A percentile compares a stretch with the other conserved stretches of the same genome.
Evolutionary conservation across 2,888 invertebrate genomes (phyloP).

Genomic region (Formica aserva): DNA sequence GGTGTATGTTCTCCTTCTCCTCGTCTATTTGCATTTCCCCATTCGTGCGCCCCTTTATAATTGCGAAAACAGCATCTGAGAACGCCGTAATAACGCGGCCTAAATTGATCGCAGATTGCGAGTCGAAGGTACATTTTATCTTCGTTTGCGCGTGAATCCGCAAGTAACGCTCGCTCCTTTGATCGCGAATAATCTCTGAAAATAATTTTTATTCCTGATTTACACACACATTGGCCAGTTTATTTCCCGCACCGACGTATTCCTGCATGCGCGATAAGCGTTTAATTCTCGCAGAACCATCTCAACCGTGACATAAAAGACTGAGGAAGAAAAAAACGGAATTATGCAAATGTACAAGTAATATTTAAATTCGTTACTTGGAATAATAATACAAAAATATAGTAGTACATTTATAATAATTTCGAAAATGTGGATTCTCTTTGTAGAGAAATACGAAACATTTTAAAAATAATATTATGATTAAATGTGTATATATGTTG

Average conservation of each 20-base stretch:
- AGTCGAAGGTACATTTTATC: neutral
- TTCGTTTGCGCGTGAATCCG: neutral
- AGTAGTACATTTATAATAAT: conserved; percentile 18
- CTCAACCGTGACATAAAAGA: conserved; percentile 32
- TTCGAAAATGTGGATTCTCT: neutral
- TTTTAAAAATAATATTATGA: conserved; percentile 6
- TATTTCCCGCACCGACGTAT: neutral
- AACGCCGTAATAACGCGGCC: neutral
- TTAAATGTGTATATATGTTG: neutral
- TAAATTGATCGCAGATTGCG: neutral
- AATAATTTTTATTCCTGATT: conserved; percentile 32
- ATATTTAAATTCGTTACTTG: conserved; percentile 28
- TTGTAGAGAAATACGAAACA: neutral
- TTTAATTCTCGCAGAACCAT: conserved; percentile 37
- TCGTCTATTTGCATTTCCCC: conserved; percentile 8
- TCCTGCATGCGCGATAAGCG: conserved; percentile 15
- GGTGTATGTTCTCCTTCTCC: neutral
- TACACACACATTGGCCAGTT: neutral
- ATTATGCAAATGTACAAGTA: conserved; percentile 18
- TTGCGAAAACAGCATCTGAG: conserved; percentile 22
- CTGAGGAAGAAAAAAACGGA: conserved; percentile 2
- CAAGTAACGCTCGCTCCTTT: neutral
- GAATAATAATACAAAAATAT: conserved; percentile 4
- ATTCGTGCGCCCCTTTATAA: conserved; percentile 5
- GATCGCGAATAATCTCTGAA: neutral